Percentiles rank a stretch among this genome's conserved stretches.
phyloP scores from a whole-genome alignment of 2,888 invertebrate species.

The Polydrusus tereticollis region DNA sequence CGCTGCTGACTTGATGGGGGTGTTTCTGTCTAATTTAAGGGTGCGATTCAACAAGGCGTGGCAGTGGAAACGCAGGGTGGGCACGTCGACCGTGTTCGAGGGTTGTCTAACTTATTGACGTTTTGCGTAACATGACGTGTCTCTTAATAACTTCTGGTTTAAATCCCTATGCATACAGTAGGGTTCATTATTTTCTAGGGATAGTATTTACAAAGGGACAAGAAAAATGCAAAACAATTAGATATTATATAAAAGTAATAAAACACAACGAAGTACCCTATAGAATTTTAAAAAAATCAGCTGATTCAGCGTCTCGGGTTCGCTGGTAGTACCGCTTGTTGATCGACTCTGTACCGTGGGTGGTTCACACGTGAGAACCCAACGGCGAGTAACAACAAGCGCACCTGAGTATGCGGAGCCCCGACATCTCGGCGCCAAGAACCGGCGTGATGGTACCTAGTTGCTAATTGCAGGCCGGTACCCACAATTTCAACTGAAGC shows the following conservation, averaged over 20 bases:
- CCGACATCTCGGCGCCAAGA: constrained; percentile 74
- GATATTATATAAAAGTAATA: too few relatives aligned
- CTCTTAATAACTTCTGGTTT: constrained; percentile 42
- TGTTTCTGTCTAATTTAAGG: constrained; percentile 39
- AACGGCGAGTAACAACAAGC: constrained; percentile 70
- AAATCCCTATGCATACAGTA: constrained; percentile 48
- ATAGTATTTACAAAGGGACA: too few relatives aligned
- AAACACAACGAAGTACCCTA: too few relatives aligned
- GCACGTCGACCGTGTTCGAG: constrained; percentile 34
- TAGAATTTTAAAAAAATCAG: constrained; percentile 6
- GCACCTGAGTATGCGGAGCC: constrained; percentile 77
- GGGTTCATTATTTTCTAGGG: constrained; percentile 39
- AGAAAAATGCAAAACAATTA: too few relatives aligned
- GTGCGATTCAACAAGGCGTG: constrained; percentile 45
- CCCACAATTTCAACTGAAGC: neutral
- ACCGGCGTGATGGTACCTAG: constrained; percentile 22
- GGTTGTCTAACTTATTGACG: constrained; percentile 49
- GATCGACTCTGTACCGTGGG: constrained; percentile 38
- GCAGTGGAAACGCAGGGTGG: constrained; percentile 42
- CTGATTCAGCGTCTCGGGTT: constrained; percentile 10
- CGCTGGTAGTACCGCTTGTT: constrained; percentile 9
- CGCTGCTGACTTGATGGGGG: constrained; percentile 22
- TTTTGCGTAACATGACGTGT: constrained; percentile 47
- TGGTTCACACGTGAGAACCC: constrained; percentile 63
- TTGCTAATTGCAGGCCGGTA: neutral